Conservation (phyloP, 2,888 invertebrate species). For the Idaea dimidiata region DNA sequence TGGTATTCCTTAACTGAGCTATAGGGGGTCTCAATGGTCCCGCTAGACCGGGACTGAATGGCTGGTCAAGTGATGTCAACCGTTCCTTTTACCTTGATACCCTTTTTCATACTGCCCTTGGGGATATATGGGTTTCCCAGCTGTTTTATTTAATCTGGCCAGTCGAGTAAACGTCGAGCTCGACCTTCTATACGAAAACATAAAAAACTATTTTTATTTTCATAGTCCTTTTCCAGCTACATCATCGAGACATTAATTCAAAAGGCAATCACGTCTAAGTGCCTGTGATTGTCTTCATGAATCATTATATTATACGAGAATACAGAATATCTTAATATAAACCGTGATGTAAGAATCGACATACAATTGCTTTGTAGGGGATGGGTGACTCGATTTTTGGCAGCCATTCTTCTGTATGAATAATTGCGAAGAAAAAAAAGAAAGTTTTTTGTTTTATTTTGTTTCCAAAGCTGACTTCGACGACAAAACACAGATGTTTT, state of each 20-base stretch:
- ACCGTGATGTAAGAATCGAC: conserved; percentile 24
- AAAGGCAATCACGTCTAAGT: conserved; percentile 39
- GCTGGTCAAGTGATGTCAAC: no score
- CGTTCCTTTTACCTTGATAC: no score
- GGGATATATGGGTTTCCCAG: no score
- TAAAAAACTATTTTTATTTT: background rate
- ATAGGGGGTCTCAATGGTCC: no score
- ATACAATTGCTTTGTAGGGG: conserved; percentile 2
- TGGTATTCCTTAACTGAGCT: no score
- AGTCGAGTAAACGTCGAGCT: no score
- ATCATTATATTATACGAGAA: conserved; percentile 38
- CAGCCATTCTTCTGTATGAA: background rate
- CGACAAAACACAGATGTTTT: no score
- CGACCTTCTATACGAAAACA: no score
- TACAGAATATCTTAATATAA: conserved; percentile 43
- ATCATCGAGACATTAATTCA: conserved; percentile 12
- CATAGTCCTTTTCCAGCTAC: background rate
- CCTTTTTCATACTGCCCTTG: no score
- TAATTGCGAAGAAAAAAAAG: conserved; percentile 36
- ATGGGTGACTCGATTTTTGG: conserved; percentile 1
- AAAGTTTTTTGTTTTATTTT: background rate
- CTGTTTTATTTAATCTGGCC: no score
- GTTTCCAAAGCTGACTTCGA: no score
- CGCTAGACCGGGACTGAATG: no score
- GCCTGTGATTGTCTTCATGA: conserved; percentile 37